A percentile compares a stretch with the other conserved stretches of the same genome.
phyloP scores from a whole-genome alignment of 2,888 invertebrate genomes.

The Parnassius orleans region DNA sequence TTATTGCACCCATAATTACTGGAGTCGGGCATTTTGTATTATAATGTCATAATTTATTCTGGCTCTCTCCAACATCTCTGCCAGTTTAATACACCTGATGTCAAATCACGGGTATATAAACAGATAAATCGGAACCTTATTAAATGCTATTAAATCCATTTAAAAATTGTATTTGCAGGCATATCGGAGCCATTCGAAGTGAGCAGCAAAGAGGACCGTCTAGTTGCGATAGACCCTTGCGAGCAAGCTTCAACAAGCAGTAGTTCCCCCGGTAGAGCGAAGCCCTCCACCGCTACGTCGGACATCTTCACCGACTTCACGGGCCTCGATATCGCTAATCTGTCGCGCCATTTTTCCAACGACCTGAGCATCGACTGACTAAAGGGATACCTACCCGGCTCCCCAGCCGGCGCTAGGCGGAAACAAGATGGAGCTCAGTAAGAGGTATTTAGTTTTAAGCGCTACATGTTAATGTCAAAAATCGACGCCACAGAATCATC shows the following conservation, averaged over 20 bases:
- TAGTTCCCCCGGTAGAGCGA: conserved; percentile 41
- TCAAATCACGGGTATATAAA: no score
- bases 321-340: conserved; percentile 69
- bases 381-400: conserved; percentile 68
- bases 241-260: conserved; percentile 53
- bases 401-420: conserved; percentile 55
- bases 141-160: no score
- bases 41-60: no score
- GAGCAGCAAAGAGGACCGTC: conserved; percentile 63
- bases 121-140: no score
- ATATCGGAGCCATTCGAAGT: conserved; percentile 76
- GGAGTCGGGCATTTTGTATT: no score
- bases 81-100: no score
- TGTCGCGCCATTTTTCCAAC: conserved; percentile 73
- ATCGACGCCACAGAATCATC: neutral
- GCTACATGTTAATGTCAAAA: conserved; percentile 7
- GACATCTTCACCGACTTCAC: conserved; percentile 75
- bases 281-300: conserved; percentile 53
- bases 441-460: conserved; percentile 22
- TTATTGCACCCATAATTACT: no score
- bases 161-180: conserved; percentile 44
- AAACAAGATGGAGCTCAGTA: conserved; percentile 32
- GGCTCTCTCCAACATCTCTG: no score
- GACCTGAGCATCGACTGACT: conserved; percentile 78
- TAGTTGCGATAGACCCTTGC: conserved; percentile 49